Evolutionary conservation across 1,140 invertebrate species (phyloP), one percentile per base, ranked within the genome.

Genomic region (Drosophila mayri): DNA sequence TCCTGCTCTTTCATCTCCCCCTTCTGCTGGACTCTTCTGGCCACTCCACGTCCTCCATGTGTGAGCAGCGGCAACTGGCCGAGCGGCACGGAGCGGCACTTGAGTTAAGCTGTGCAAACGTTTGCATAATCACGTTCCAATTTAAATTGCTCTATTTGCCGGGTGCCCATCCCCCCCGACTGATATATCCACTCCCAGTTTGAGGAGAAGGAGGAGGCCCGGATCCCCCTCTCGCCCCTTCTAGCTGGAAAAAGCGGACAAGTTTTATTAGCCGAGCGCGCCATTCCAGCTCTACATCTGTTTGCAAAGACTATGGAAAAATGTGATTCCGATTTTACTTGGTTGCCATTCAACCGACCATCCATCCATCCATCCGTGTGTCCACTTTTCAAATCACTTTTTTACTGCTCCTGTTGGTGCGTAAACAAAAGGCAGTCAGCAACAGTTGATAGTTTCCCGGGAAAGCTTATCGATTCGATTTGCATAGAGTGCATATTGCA

Each of bases 61-160:
- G 64, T 76, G 70, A 72, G 82, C 65, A 43, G 55, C 75, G 68
- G 54, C 82, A 86, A 86, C 79, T 87, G 68, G 68, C 66, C 68
- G 66, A 88, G 83, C 80, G 76, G 80, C 84, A 87, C 84, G 84
- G 84, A 80, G 58, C 85, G 72, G 63, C 84, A 88, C 84, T 88
- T 88, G 84, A 88, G 84, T 88, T 88, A 90, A 88, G 85, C 84
- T 88, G 84, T 87, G 84, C 81, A 88, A 88, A 88, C 84, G 84
- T 88, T 88, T 88, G 84, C 84, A 88, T 88, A 88, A 88, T 88
- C 84, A 88, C 84, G 84, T 88, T 88, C 84, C 84, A 88, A 90
- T 88, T 90, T 88, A 90, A 88, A 88, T 88, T 88, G 84, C 85
- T 88, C 84, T 88, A 88, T 88, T 88, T 84, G 85, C 74, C 66